A percentile compares a stretch with the other conserved stretches of the same genome.
Evolutionary conservation across 2,888 invertebrate species (phyloP).

Genomic region (Hedya salicella): DNA sequence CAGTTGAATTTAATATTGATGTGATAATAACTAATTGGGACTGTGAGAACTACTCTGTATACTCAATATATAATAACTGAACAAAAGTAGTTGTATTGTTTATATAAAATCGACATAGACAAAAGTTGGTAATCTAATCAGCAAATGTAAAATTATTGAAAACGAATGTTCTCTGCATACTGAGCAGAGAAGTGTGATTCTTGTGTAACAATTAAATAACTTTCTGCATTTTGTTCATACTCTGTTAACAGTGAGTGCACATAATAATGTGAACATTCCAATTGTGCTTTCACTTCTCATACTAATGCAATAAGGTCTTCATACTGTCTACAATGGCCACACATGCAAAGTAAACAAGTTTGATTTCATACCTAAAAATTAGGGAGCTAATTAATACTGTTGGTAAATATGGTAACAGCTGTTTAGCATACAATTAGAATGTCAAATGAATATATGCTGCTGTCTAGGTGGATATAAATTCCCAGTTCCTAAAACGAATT

Average conservation of each 20-base stretch:
- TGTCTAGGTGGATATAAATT: conserved; percentile 42
- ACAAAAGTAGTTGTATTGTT: no score
- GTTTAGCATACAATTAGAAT: conserved; percentile 45
- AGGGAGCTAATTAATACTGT: conserved; percentile 36
- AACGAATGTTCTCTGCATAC: not conserved
- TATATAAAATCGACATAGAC: no score
- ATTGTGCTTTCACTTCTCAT: conserved; percentile 72
- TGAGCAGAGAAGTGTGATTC: conserved; percentile 15
- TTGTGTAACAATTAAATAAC: conserved; percentile 47
- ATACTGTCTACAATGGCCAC: conserved; percentile 41
- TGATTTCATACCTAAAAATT: conserved; percentile 41
- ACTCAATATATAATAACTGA: no score
- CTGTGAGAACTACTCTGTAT: no score
- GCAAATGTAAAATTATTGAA: not conserved
- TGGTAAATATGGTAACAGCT: conserved; percentile 44
- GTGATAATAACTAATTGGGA: no score
- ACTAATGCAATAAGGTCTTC: conserved; percentile 53
- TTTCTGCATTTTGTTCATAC: conserved; percentile 60
- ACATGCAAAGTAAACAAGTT: conserved; percentile 42
- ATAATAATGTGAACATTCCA: conserved; percentile 66
- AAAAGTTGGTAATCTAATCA: no score
- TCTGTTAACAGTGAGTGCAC: conserved; percentile 61
- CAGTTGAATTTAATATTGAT: no score
- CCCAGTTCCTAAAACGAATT: conserved; percentile 68
- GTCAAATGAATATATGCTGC: conserved; percentile 17